A percentile compares a stretch with the other conserved stretches of the same genome.
Evolutionary conservation across 2,113 vertebrate genomes (phyloP).

Genomic region (Orthochromis malagaraziensis): DNA sequence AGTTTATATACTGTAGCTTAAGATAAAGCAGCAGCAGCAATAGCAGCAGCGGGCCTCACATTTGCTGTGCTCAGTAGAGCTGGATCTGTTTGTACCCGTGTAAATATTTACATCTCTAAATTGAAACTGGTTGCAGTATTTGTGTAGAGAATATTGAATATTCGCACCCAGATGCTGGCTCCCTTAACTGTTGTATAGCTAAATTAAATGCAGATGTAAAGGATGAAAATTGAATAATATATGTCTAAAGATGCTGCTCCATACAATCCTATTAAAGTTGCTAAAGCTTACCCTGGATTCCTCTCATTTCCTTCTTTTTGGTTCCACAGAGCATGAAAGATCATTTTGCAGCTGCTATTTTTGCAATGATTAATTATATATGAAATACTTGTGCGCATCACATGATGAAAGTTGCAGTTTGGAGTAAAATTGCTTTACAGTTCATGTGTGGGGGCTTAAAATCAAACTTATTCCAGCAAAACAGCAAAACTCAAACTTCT

Average conservation of each 20-base stretch:
- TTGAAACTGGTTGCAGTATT: not conserved
- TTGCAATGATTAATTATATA: not conserved
- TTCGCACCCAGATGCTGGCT: not conserved
- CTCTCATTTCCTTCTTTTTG: not conserved
- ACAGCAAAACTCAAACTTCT: not conserved
- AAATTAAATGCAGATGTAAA: not conserved
- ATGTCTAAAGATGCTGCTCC: not conserved
- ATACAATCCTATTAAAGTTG: not conserved
- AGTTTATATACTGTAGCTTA: conserved; percentile 38
- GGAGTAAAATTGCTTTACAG: not conserved
- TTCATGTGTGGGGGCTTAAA: not conserved
- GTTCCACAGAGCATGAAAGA: not conserved
- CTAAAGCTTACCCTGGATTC: not conserved
- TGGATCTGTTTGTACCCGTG: not conserved
- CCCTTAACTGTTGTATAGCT: not conserved
- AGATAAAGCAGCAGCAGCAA: conserved; percentile 24
- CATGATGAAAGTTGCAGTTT: not conserved
- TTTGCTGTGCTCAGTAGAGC: not conserved
- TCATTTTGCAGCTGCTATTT: not conserved
- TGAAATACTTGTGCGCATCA: not conserved
- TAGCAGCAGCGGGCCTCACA: not conserved
- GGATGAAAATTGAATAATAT: not conserved
- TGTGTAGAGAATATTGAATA: not conserved
- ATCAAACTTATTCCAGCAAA: not conserved
- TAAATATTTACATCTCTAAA: not conserved